These are phyloP conservation scores for Philereme vetulata DNA, from an alignment of 2,888 invertebrate species.

Conservation along the genomic window DNA sequence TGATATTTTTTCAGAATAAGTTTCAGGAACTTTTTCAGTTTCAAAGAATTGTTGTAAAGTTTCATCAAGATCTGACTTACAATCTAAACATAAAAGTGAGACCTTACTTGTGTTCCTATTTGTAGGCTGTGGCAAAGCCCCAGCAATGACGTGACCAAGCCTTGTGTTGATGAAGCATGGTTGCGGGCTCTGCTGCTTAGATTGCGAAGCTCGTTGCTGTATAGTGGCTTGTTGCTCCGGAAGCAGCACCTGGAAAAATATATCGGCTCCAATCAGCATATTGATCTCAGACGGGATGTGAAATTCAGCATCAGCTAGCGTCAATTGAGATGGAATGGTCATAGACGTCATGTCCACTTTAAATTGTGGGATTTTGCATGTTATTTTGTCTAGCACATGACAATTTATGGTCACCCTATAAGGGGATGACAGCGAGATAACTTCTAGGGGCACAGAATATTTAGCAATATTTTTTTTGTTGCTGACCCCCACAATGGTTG, in stretches of 20 bases:
- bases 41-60: slow-evolving; percentile 6
- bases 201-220: too few relatives aligned
- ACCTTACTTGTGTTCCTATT: slow-evolving; percentile 1
- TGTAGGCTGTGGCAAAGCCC: slow-evolving; percentile 1
- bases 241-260: slow-evolving; percentile 5
- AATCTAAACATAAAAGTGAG: slow-evolving; percentile 1
- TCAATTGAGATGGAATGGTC: neutral
- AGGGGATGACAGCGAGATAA: neutral
- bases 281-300: slow-evolving; percentile 4
- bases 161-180: slow-evolving; percentile 2
- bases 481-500: slow-evolving; percentile 1
- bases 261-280: neutral
- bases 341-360: neutral
- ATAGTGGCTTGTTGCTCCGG: neutral
- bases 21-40: slow-evolving; percentile 6
- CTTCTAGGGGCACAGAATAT: slow-evolving; percentile 7
- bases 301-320: neutral
- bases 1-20: neutral
- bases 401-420: slow-evolving; percentile 7
- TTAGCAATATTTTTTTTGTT: slow-evolving; percentile 1
- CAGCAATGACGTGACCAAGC: slow-evolving; percentile 6
- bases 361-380: too few relatives aligned
- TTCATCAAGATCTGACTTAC: slow-evolving; percentile 7
- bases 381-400: slow-evolving; percentile 1
- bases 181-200: neutral